Base-by-base conservation (phyloP, 2,888 invertebrate species). In the Aleiodes leptofemur region DNA sequence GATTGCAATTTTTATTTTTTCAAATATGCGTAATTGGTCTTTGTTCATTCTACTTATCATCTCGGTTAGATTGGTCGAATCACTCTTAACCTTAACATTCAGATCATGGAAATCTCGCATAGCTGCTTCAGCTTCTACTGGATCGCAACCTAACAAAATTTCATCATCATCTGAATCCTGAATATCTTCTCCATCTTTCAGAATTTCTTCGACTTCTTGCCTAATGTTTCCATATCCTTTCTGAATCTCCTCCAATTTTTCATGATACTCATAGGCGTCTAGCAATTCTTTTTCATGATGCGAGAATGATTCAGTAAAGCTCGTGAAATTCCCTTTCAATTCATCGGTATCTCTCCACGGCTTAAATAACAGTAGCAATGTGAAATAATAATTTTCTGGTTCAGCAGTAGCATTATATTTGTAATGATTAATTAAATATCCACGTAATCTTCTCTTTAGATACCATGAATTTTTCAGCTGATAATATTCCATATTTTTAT, bases 311-410 rank as follows among this genome's bases (percentile, higher is more conserved):
- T 82, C 83, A 8, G 78, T 74, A 72, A 82, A 83, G 8, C 82
- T 80, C 0, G 79, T 57, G 72, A 31, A 72, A 43, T 72, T 73
- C 48, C 76, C 69, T 73, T 81, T 82, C 1, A 83, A 72, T 23
- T 83, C 83, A 61, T 79, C 77, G n/a, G 77, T 57, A 53, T 72
- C 43, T 51, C 83, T 66, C 84, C 84, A 85, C 29, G 82, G 81
- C 69, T 82, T 77, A 59, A 83, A 83, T 51, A 84, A 61, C 6
- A 84, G 50, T 29, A 85, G 61, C 4, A 86, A 64, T 11, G 79
- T 76, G 64, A 77, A 80, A 69, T 69, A 83, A 66, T 82, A 83
- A 66, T 84, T 83, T 77, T 85, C 84, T 69, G 84, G 83, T 59
- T 82, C 56, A 55, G 79, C 77, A 13, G 80, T 77, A 11, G 71